Percentiles rank a stretch among this genome's conserved stretches.
These are phyloP conservation scores for Sinelater perroti DNA, from an alignment of 2,888 invertebrate genomes.

Conservation along the genomic window DNA sequence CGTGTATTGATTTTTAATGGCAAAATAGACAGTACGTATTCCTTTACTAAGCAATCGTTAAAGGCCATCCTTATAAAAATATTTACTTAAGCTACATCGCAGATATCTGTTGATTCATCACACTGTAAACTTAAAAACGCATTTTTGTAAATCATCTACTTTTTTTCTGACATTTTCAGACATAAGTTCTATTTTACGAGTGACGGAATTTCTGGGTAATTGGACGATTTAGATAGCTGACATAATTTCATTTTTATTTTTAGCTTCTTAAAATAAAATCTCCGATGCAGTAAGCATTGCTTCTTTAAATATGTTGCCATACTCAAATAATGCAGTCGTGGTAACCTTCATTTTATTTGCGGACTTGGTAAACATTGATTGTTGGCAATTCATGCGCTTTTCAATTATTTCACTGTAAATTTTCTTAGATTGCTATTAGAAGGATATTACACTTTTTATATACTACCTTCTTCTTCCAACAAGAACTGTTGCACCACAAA, in stretches of 20 bases:
- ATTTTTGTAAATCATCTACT: constrained; percentile 2
- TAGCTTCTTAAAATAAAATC: constrained; percentile 10
- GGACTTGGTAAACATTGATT: constrained; percentile 9
- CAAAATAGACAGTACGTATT: constrained; percentile 6
- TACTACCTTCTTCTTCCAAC: constrained; percentile 1
- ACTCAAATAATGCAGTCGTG: constrained; percentile 10
- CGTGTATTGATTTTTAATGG: constrained; percentile 8
- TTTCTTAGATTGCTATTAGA: too few relatives aligned
- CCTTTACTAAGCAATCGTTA: constrained; percentile 11
- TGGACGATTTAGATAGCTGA: constrained; percentile 7
- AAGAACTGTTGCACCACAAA: constrained; percentile 7
- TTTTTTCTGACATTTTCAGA: background rate
- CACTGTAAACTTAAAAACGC: constrained; percentile 9
- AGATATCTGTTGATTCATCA: constrained; percentile 11
- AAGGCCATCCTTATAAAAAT: constrained; percentile 13
- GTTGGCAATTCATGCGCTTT: constrained; percentile 6
- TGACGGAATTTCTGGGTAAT: constrained; percentile 8
- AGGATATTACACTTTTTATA: constrained; percentile 9
- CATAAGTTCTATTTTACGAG: constrained; percentile 8
- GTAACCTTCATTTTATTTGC: too few relatives aligned
- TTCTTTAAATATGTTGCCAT: background rate
- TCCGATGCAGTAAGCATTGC: background rate
- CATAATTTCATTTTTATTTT: constrained; percentile 15
- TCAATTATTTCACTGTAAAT: too few relatives aligned
- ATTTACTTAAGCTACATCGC: constrained; percentile 10